Conservation (phyloP, 2,888 invertebrate genomes). For the Apomyelois bistriatella region DNA sequence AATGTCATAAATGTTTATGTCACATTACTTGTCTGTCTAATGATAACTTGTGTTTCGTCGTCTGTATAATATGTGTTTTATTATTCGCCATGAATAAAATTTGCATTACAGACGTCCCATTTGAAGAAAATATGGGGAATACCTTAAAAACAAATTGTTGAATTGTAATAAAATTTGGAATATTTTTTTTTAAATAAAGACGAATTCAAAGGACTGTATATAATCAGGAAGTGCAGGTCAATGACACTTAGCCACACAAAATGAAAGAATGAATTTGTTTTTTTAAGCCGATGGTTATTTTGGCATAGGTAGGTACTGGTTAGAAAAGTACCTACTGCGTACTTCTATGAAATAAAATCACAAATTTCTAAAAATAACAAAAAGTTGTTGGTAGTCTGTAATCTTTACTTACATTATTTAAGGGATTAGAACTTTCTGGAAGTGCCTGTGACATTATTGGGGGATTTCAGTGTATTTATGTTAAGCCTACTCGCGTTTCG, state of each 20-base stretch:
- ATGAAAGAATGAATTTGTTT: too few species aligned
- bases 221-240: too few species aligned
- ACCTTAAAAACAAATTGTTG: too few species aligned
- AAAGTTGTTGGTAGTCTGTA: background rate
- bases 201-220: too few species aligned
- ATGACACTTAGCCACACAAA: too few species aligned
- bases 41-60: background rate
- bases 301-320: too few species aligned
- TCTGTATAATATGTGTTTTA: conserved; percentile 1
- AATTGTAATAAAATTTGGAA: too few species aligned
- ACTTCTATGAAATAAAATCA: background rate
- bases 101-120: conserved; percentile 1
- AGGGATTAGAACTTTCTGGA: conserved; percentile 5
- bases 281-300: too few species aligned
- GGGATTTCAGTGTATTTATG: conserved; percentile 1
- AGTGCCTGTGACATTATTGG: conserved; percentile 6
- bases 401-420: background rate
- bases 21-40: background rate
- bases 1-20: background rate
- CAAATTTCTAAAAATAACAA: background rate
- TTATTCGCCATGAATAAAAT: conserved; percentile 2
- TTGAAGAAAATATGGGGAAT: background rate
- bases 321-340: too few species aligned
- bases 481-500: background rate
- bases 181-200: too few species aligned